A percentile compares a stretch with the other conserved stretches of the same genome.
These are phyloP conservation scores for Macropus fuliginosus DNA, from an alignment of 2,797 vertebrate species.

Conservation along the genomic window DNA sequence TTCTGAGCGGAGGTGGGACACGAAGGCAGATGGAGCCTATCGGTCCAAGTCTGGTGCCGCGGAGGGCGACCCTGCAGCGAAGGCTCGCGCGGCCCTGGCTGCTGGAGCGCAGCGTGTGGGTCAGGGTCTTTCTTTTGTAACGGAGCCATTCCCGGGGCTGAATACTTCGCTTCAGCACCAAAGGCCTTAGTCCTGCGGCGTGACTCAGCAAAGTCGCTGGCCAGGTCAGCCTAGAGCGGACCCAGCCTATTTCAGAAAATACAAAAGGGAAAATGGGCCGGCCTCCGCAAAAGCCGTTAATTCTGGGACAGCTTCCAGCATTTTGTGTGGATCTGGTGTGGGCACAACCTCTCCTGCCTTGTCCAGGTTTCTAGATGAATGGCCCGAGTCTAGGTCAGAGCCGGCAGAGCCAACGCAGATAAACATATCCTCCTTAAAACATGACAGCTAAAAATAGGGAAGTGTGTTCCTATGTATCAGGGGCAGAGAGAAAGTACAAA, in stretches of 20 bases:
- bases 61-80: not conserved
- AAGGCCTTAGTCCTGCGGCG: not conserved
- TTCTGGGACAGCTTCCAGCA: not conserved
- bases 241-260: not conserved
- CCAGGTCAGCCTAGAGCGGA: not conserved
- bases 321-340: not conserved
- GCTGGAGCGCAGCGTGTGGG: not conserved
- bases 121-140: not conserved
- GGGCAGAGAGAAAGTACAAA: not conserved
- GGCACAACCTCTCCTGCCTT: not conserved
- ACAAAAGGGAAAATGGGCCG: not conserved
- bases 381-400: not conserved
- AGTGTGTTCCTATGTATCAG: not conserved
- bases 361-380: not conserved
- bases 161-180: not conserved
- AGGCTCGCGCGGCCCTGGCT: no score
- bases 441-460: not conserved
- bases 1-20: not conserved
- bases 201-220: not conserved
- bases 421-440: not conserved
- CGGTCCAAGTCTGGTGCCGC: not conserved
- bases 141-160: not conserved
- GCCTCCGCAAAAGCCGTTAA: not conserved
- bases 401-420: not conserved
- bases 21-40: not conserved